Evolutionary conservation across 2,888 invertebrate genomes (phyloP), one percentile per base, ranked within the genome.

Genomic region (Deroplatys truncata): DNA sequence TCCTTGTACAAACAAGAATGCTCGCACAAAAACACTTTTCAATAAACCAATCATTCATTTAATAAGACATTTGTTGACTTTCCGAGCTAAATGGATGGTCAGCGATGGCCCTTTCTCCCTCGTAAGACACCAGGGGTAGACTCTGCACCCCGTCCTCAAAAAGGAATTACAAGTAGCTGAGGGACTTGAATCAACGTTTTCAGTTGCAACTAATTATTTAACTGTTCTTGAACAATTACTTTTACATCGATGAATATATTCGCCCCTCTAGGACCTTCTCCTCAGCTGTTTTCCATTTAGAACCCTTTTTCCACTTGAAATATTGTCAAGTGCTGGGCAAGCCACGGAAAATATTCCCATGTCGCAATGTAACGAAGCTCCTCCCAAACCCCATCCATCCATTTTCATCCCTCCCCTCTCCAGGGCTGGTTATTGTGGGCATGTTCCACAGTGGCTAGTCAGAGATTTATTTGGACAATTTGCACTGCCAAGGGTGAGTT

Each of bases 401-500:
- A 72, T 72, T 72, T 72, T 72, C 56, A 72, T 72, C 56, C 56
- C 85, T 85, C 49, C 85, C 43, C 28, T 85, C 56, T 72, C 49
- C 28, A 85, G 49, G 28, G 15, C 85, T 85, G 28, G 16, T 85
- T 85, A 85, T 49, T 28, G 28, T 28, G 28, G 84, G 28, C 49
- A 28, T 49, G 85, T 85, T 25, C 49, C 16, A 72, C 56, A 72
- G 56, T 72, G 56, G 56, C 56, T 43, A 43, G 85, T 85, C 28
- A 56, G 49, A 85, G 85, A 85, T 85, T 85, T 85, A 85, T 85
- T 85, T 85, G 35, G n/a, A 49, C 85, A 85, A 85, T 85, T 85
- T 56, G 85, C 85, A 49, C 35, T 85, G 56, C 49, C 85, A 85
- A 49, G 28, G 85, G 43, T 28, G 25, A 49, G 85, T 85, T 28